Base-by-base conservation (phyloP, 2,888 invertebrate genomes). In the Drosophila mimetica region DNA sequence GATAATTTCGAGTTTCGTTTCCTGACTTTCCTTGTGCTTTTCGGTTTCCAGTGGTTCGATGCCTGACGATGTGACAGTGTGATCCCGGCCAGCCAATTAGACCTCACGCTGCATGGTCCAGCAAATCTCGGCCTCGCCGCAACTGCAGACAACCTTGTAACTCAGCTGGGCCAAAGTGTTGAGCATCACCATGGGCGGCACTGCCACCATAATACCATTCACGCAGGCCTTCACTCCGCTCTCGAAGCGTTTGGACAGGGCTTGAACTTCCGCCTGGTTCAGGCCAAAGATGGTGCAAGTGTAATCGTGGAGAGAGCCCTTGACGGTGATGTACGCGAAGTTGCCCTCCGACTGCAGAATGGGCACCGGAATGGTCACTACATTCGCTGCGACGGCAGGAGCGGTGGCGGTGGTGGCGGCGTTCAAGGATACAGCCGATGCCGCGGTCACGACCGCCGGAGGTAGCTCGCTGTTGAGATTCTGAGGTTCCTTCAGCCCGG, bases 61-160 rank as follows among this genome's bases (percentile, higher is more conserved):
- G 53, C 25, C 50, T 69, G 60, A 47, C 52, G 37, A 37, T 44
- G 9, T 64, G 65, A 61, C 37, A 55, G 63, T 41, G 46, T 46
- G 41, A 46, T 50, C 41, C 18, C 22, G 2, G 14, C 8, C 18
- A 22, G 22, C 44, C 22, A 47, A 37, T 93, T 94, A 96, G 84
- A 95, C 90, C 91, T 96, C 96, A 87, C 96, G 94, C 89, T 95
- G 95, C 92, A 97, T 93, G 46, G 96, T 97, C 96, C 96, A 97
- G 79, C 95, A 94, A 82, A 96, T 94, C 92, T 96, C 96, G 20
- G 95, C 93, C 90, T 96, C 96, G 14, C 96, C 96, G 73, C 96
- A 95, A 90, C 95, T 95, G 85, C 95, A 94, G 72, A 96, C 92
- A 46, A 97, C 95, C 89, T 94, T 94, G 90, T 96, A 97, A 60